Evolutionary conservation across 2,113 vertebrate genomes (phyloP), one percentile per base, ranked within the genome.

Genomic region (Psittacula cyanocephala): DNA sequence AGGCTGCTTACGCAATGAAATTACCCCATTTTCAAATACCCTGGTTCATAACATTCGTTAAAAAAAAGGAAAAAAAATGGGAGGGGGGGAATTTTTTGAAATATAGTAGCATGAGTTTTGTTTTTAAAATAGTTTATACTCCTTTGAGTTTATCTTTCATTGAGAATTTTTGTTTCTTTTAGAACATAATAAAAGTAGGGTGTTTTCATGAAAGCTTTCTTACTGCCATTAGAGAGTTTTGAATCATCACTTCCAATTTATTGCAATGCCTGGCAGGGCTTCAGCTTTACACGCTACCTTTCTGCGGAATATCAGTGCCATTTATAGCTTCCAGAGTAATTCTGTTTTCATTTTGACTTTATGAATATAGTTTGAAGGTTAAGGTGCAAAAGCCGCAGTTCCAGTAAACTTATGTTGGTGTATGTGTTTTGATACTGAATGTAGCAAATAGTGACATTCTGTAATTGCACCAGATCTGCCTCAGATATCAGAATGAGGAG

Each of bases 1-100:
- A 70, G 94, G 91, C 90, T 95, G 78, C 90, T 95, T 96, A 96
- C 71, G 81, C 91, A 96, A 91, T 71, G 86, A 95, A 95, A 96
- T 81, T 93, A 91, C 86, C 70, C 69, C 74, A 20, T 88, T 96
- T 96, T 95, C 83, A 86, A 91, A 88, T 83, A 68, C 35, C 71
- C 57, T 91, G 74, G 81, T 92, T 96, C 86, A 92, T 93, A 92
- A 95, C 44, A 78, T 95, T 69, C 13, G 4, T 87, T 75, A 11
- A 46, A 49, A 75, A 77, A 88, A 57, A 37, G 41, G 7, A 85
- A 47, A 31, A 39, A 77, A 63, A 28, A 60, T 14, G 24, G 19
- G 35, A 28, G 10, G 6, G 60, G 57, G 22, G 22, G 57, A 10
- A 59, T 35, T 90, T 95, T 88, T 88, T 86, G 67, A 94, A 86